Conservation (phyloP, 1,140 invertebrate genomes). For the Bathynomus jamesi region DNA sequence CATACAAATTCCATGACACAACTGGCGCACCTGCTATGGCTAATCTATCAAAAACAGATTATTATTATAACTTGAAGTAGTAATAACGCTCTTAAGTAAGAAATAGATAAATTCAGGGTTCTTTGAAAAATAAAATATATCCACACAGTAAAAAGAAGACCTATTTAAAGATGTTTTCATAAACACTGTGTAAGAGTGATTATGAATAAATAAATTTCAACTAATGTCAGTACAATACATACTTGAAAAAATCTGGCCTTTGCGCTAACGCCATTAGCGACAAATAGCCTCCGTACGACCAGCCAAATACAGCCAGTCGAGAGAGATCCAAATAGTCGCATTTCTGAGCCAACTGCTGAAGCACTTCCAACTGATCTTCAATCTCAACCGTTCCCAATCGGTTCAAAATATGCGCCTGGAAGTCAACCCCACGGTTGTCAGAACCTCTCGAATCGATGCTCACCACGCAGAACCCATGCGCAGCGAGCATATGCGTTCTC, state of each 20-base stretch:
- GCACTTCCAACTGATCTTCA: constrained; percentile 55
- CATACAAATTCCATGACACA: constrained; percentile 88
- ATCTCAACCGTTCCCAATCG: constrained; percentile 87
- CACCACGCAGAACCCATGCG: constrained; percentile 93
- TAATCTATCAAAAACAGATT: constrained; percentile 39
- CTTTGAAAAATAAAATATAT: neutral
- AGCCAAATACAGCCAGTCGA: constrained; percentile 90
- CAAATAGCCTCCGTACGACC: constrained; percentile 94
- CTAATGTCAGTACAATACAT: constrained; percentile 43
- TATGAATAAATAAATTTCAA: neutral
- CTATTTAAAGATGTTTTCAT: too few relatives aligned
- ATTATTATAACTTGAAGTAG: neutral
- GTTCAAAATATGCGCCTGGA: constrained; percentile 80
- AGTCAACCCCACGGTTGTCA: constrained; percentile 78
- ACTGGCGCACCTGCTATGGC: constrained; percentile 95
- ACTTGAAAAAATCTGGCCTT: constrained; percentile 70
- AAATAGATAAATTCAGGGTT: neutral
- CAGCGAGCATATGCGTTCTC: constrained; percentile 86
- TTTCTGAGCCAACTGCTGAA: constrained; percentile 74
- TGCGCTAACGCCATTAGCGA: constrained; percentile 77
- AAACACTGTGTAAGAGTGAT: too few relatives aligned
- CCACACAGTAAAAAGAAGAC: too few relatives aligned
- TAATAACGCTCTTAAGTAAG: neutral
- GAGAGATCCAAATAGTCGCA: constrained; percentile 82
- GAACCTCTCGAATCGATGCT: constrained; percentile 92